These are phyloP conservation scores for Cotesia congregata DNA, from an alignment of 2,888 invertebrate genomes.

Conservation along the genomic window DNA sequence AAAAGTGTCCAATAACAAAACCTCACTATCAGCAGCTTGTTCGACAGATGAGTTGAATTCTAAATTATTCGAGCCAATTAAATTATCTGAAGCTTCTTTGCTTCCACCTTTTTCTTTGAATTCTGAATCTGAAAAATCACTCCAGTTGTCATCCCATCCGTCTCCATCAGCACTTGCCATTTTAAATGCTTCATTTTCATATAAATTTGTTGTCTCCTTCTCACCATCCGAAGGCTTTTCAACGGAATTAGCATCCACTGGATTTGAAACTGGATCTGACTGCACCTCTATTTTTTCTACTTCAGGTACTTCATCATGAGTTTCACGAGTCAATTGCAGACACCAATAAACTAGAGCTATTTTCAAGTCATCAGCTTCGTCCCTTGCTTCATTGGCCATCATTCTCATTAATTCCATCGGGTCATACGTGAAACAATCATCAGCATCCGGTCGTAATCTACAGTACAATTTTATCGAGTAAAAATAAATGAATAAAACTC, in stretches of 20 bases:
- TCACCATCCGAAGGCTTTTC: slow-evolving; percentile 9
- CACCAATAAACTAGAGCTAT: slow-evolving; percentile 52
- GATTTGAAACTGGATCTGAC: slow-evolving; percentile 4
- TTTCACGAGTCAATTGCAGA: background rate
- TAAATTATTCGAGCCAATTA: slow-evolving; percentile 5
- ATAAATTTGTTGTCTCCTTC: slow-evolving; percentile 32
- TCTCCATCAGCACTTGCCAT: slow-evolving; percentile 28
- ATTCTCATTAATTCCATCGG: slow-evolving; percentile 58
- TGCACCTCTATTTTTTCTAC: slow-evolving; percentile 24
- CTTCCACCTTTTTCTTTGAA: slow-evolving; percentile 42
- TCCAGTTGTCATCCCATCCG: slow-evolving; percentile 62
- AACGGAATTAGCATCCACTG: slow-evolving; percentile 7
- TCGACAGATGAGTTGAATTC: background rate
- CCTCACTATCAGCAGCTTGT: background rate
- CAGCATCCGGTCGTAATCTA: slow-evolving; percentile 48
- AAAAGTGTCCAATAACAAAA: background rate
- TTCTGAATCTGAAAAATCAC: slow-evolving; percentile 58
- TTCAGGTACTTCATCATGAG: background rate
- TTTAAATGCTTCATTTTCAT: slow-evolving; percentile 40
- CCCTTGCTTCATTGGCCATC: slow-evolving; percentile 46
- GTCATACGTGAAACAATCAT: slow-evolving; percentile 55
- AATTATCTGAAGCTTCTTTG: slow-evolving; percentile 15
- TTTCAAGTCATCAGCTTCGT: slow-evolving; percentile 44
- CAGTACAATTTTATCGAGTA: slow-evolving; percentile 49
- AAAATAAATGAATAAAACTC: no score